Evolutionary conservation across 64 coral and sea anemone species (phyloP).

Genomic region (Porites australiensis): DNA sequence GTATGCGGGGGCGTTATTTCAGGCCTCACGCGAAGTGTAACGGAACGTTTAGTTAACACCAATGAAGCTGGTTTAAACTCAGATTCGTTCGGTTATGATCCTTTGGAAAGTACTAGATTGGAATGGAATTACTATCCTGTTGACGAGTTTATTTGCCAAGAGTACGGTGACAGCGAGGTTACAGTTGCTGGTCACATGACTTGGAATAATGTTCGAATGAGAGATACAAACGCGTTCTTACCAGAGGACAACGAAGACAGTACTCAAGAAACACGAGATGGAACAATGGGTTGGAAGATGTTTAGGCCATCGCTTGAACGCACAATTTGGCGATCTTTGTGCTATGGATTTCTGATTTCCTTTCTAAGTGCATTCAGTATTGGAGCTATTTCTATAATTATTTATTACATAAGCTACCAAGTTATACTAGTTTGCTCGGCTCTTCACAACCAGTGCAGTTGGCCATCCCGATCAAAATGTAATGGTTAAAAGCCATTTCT

Average conservation of each 20-base stretch:
- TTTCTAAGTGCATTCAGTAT: no score
- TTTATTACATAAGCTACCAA: no score
- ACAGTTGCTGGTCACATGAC: not conserved
- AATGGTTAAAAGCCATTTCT: no score
- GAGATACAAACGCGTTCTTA: not conserved
- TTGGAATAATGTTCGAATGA: not conserved
- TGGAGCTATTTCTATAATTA: no score
- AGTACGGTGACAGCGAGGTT: not conserved
- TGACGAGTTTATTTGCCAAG: not conserved
- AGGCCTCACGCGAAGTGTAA: not conserved
- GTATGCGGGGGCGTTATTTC: not conserved
- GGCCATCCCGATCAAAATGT: no score
- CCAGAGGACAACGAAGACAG: not conserved
- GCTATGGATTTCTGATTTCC: no score
- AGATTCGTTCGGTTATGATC: no score
- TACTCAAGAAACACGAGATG: not conserved
- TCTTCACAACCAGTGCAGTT: no score
- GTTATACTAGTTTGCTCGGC: no score
- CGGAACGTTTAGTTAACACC: not conserved
- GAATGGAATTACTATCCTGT: not conserved
- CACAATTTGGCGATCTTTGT: no score
- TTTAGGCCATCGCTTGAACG: no score
- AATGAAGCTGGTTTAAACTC: not conserved
- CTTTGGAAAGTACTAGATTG: not conserved
- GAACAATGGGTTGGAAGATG: no score